Evolutionary conservation across 2,113 vertebrate genomes (phyloP).

Genomic region (Cynopterus brachyotis): DNA sequence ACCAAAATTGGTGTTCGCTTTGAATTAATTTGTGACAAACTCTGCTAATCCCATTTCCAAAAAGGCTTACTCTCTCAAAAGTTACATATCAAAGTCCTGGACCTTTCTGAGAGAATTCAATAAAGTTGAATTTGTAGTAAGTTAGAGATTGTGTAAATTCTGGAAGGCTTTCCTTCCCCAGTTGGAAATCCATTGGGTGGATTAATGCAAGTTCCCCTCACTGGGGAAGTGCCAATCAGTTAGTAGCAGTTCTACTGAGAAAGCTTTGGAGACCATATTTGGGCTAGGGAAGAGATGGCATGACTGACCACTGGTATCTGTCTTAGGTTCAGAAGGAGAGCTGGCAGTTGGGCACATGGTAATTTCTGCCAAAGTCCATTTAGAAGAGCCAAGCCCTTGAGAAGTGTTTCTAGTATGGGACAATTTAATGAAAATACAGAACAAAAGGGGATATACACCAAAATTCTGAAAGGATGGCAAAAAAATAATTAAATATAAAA

Average conservation of each 20-base stretch:
- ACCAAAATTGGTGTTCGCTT: conserved; percentile 32
- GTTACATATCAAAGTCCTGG: background rate
- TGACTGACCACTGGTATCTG: background rate
- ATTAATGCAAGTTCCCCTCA: background rate
- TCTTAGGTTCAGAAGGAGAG: background rate
- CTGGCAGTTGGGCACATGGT: background rate
- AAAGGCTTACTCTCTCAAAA: background rate
- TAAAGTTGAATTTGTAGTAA: background rate
- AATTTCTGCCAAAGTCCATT: background rate
- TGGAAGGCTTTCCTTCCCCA: background rate
- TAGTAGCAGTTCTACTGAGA: background rate
- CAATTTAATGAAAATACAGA: background rate
- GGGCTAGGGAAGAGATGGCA: background rate
- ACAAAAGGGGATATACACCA: background rate
- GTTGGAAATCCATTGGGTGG: background rate
- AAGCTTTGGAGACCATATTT: background rate
- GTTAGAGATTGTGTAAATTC: background rate
- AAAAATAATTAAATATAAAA: background rate
- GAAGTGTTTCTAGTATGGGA: background rate
- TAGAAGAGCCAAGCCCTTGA: background rate
- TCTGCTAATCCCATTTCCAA: conserved; percentile 36
- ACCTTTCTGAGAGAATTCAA: background rate
- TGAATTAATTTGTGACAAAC: conserved; percentile 48
- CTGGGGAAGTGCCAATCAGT: background rate
- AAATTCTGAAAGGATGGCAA: background rate